phyloP scores from a whole-genome alignment of 1,140 invertebrate species.

The Magallana ariakensis region DNA sequence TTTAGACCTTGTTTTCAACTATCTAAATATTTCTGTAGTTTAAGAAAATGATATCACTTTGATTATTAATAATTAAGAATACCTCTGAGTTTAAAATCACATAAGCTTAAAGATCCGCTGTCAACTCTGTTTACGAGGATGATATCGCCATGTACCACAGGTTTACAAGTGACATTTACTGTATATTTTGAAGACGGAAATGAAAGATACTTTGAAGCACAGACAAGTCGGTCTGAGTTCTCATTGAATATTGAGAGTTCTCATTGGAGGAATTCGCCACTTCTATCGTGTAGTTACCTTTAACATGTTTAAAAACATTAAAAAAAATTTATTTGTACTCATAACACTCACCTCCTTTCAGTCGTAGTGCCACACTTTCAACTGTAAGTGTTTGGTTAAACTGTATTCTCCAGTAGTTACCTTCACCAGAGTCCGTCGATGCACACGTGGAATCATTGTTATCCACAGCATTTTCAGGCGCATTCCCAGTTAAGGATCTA shows the following conservation, averaged over 20 bases:
- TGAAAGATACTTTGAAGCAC: not conserved
- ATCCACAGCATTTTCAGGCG: not conserved
- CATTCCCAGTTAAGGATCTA: not conserved
- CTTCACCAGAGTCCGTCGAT: not conserved
- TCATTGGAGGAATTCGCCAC: not conserved
- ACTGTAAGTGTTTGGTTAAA: not conserved
- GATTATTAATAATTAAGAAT: too few species aligned
- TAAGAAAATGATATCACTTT: too few species aligned
- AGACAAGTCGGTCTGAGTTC: not conserved
- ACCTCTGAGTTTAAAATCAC: slow-evolving; percentile 3
- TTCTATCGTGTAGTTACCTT: not conserved
- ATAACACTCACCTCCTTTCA: not conserved
- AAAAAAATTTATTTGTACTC: too few species aligned
- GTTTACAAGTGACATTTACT: not conserved
- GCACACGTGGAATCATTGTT: not conserved
- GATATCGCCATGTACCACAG: not conserved
- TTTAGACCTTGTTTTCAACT: too few species aligned
- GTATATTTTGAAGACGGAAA: not conserved
- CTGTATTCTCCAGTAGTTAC: not conserved
- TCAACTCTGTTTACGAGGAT: not conserved
- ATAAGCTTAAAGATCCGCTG: not conserved
- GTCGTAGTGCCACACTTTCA: not conserved
- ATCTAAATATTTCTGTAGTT: too few species aligned
- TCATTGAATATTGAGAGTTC: too few species aligned
- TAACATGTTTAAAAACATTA: not conserved